Evolutionary conservation across 2,113 vertebrate species (phyloP).

Genomic region (Cinclus mexicanus): DNA sequence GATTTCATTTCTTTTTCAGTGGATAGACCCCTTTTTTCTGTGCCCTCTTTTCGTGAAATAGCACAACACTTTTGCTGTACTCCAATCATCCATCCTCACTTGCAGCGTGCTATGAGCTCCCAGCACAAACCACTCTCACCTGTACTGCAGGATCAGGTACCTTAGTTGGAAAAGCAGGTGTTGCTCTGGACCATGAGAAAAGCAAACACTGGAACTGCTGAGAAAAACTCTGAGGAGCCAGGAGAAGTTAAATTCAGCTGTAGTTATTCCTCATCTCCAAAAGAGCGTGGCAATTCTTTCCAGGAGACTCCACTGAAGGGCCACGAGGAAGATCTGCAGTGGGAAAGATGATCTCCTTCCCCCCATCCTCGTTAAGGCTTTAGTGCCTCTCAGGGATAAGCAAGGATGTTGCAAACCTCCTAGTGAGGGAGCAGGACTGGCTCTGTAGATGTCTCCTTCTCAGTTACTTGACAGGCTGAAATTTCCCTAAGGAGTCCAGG

Average conservation of each 20-base stretch:
- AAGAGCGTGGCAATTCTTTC: background rate
- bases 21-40: background rate
- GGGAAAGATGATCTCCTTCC: background rate
- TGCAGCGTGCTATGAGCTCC: background rate
- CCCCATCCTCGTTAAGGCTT: background rate
- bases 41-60: background rate
- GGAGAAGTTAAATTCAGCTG: background rate
- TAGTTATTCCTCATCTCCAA: background rate
- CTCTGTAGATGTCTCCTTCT: background rate
- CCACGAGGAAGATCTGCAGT: background rate
- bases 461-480: background rate
- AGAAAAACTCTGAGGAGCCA: background rate
- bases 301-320: background rate
- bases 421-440: background rate
- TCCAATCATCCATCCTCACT: background rate
- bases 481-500: slow-evolving; percentile 23
- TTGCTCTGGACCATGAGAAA: fast-evolving
- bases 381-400: background rate
- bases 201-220: background rate
- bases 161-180: background rate
- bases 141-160: background rate
- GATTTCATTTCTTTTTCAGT: background rate
- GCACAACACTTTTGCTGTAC: background rate
- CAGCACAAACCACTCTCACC: background rate
- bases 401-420: background rate